phyloP scores from a whole-genome alignment of 2,888 invertebrate genomes.

The Drosophila cognata region DNA sequence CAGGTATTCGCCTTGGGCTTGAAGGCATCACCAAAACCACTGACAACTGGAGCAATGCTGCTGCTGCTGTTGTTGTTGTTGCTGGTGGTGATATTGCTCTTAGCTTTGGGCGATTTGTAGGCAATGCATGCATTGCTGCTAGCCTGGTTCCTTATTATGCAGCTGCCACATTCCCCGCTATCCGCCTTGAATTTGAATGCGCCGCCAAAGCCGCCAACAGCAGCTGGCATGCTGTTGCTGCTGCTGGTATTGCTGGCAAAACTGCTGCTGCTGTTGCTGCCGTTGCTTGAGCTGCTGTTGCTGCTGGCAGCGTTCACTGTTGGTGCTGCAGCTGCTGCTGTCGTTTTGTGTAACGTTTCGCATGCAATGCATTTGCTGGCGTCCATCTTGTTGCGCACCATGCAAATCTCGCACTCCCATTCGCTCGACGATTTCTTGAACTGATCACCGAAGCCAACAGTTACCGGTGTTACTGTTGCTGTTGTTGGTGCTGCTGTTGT shows the following conservation, averaged over 20 bases:
- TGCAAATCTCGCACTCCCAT: conserved; percentile 89
- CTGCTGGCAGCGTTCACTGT: neutral
- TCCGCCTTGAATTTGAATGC: conserved; percentile 86
- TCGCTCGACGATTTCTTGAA: conserved; percentile 87
- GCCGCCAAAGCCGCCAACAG: conserved; percentile 78
- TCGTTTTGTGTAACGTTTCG: conserved; percentile 83
- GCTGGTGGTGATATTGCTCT: conserved; percentile 9
- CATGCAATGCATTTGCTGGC: conserved; percentile 86
- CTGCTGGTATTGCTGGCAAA: conserved; percentile 10
- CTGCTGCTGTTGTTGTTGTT: conserved; percentile 8
- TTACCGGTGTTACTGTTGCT: neutral
- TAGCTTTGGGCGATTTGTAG: conserved; percentile 86
- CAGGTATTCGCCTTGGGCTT: conserved; percentile 87
- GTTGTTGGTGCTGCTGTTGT: conserved; percentile 2
- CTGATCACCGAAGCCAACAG: conserved; percentile 77
- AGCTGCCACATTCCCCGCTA: conserved; percentile 87
- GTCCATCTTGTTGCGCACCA: conserved; percentile 87
- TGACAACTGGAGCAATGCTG: neutral
- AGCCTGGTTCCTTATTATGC: conserved; percentile 86
- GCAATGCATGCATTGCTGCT: conserved; percentile 86
- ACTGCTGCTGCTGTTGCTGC: conserved; percentile 8
- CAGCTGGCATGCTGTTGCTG: conserved; percentile 6
- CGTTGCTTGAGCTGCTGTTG: neutral
- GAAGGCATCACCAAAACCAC: conserved; percentile 85
- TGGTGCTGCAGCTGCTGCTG: neutral